A percentile compares a stretch with the other conserved stretches of the same genome.
Conservation (phyloP, 2,888 invertebrate genomes). For the Pecten maximus region DNA sequence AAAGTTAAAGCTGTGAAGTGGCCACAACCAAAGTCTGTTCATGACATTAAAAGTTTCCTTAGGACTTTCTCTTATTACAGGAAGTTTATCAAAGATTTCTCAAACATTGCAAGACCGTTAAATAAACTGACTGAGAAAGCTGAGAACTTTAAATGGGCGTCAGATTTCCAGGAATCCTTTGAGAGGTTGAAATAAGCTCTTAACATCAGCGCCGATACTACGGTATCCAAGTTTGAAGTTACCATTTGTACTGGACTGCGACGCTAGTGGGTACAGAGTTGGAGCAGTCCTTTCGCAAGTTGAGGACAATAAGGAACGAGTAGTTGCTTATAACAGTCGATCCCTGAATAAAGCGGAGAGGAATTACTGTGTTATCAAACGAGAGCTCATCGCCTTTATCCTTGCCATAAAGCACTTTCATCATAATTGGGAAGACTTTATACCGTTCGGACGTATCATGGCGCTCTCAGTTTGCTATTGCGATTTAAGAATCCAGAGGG, state of each 20-base stretch:
- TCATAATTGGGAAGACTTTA: too few relatives aligned
- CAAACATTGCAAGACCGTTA: conserved; percentile 37
- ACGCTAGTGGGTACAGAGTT: conserved; percentile 42
- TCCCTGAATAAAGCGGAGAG: conserved; percentile 49
- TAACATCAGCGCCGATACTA: too few relatives aligned
- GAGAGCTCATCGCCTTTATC: not conserved
- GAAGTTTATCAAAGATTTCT: conserved; percentile 38
- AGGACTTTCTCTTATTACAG: conserved; percentile 36
- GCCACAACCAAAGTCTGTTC: conserved; percentile 31
- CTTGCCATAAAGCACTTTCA: not conserved
- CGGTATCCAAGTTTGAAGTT: too few relatives aligned
- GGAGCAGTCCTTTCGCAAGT: conserved; percentile 53
- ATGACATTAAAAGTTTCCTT: conserved; percentile 42
- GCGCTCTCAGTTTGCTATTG: not conserved
- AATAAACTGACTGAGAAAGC: conserved; percentile 42
- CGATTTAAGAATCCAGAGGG: conserved; percentile 48
- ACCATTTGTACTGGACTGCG: too few relatives aligned
- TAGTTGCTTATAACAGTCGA: conserved; percentile 52
- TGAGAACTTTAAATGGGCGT: not conserved
- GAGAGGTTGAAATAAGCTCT: too few relatives aligned
- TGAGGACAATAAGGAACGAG: conserved; percentile 43
- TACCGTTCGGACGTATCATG: too few relatives aligned
- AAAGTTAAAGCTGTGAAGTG: conserved; percentile 38
- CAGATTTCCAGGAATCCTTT: too few relatives aligned
- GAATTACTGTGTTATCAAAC: conserved; percentile 43